Evolutionary conservation across 2,888 invertebrate genomes (phyloP), one percentile per base, ranked within the genome.

Genomic region (Leptopilina syphax): DNA sequence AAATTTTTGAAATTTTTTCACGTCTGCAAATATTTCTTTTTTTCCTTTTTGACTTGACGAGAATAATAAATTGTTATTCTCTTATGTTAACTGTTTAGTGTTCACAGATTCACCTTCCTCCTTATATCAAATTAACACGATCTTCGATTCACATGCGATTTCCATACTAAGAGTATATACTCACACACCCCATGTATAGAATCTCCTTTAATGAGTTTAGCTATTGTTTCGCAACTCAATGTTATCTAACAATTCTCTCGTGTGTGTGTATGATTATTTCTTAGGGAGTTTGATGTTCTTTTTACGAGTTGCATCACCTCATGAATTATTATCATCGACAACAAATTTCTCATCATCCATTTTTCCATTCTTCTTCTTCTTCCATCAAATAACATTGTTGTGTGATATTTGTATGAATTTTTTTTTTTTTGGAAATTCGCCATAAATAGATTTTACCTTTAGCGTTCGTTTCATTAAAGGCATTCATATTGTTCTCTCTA

Each of bases 101-200:
- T 34, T 70, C 24, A 70, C 50, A 70, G 24, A 24, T 12, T 70
- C 27, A 70, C 50, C 68, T 54, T 70, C 68, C 70, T 70, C 6
- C 54, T 54, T 70, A 50, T 70, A 27, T 50, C 54, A 54, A 70
- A 54, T 57, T 70, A 70, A 70, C 70, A 70, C 70, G 70, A 70
- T 70, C 70, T 70, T 70, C 54, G 54, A 70, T 70, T 70, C 70
- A 54, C 54, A 70, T 70, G 70, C 13, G 70, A 70, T 54, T 70
- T 70, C 70, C 70, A 70, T 70, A 73, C 70, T 57, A 27, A 73
- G 70, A 73, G 34, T 34, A 73, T 54, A 47, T 44, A 54, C 54
- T 47, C 47, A 70, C 27, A 70, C 50, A 47, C 50, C 10, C 12
- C 50, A 13, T 54, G n/a, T 57, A 54, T 54, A 54, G 27, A 70